Base-by-base conservation (phyloP, 2,113 vertebrate genomes). In the Lepisosteus oculatus region DNA sequence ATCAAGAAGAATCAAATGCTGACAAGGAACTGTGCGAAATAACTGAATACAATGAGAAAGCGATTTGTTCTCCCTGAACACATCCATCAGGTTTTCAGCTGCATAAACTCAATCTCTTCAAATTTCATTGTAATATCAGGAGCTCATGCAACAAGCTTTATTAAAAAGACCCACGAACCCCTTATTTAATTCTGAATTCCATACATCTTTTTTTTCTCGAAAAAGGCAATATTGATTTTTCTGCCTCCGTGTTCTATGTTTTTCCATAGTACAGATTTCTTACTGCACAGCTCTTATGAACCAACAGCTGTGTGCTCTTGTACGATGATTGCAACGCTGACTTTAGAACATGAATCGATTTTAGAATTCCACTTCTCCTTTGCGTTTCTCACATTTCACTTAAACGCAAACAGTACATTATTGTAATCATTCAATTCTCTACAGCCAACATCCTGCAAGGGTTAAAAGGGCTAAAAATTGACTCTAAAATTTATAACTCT, bases 1-100 rank as follows among this genome's bases (percentile, higher is more conserved):
- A 88, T 87, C 86, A 86, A 80, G 77, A 75, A 79, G 79, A 72
- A 72, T 70, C 77, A 69, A 65, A 82, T 85, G 79, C 74, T 83
- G 85, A 87, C 85, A 80, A 85, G 85, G 77, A 85, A 77, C 76
- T 72, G 76, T 67, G 83, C 14, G 55, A 76, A 54, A 69, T 57
- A 64, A 63, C 15, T 6, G 17, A 54, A 55, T 29, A 61, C 17
- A 61, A 85, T 79, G 86, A 87, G 81, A 84, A 85, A 84, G 80
- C 87, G 85, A 89, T 88, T 88, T 87, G 85, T 88, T 87, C 84
- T 88, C 85, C 81, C 78, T 81, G 73, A 74, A 75, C 77, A 78
- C 84, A 86, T 87, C 84, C 86, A 88, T 91, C 89, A 88, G 86
- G 83, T 85, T 87, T 90, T 89, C 89, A 88, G 86, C 77, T 78